A percentile compares a stretch with the other conserved stretches of the same genome.
These are phyloP conservation scores for Coracias cyanogaster DNA, from an alignment of 2,797 vertebrate species.

Conservation along the genomic window DNA sequence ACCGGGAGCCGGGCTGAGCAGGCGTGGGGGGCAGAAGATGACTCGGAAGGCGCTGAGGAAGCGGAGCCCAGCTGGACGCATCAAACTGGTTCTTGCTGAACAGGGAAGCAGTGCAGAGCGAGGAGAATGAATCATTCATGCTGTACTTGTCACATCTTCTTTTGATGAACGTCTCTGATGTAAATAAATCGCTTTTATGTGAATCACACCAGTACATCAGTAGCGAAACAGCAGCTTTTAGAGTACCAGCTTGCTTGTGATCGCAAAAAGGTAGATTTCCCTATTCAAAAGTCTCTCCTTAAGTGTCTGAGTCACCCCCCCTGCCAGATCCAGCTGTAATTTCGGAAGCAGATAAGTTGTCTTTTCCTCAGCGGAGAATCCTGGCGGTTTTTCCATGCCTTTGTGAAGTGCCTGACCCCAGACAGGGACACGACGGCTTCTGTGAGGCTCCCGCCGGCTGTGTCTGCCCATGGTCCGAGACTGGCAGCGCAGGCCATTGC, in stretches of 20 bases:
- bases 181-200: constrained; percentile 80
- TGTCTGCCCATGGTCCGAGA: accelerated
- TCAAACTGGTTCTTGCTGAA: neutral
- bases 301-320: constrained; percentile 29
- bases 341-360: neutral
- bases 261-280: constrained; percentile 15
- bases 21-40: neutral
- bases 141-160: constrained; percentile 41
- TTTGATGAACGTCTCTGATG: constrained; percentile 41
- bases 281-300: neutral
- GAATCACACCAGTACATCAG: neutral
- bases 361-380: neutral
- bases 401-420: constrained; percentile 56
- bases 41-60: neutral
- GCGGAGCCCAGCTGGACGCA: neutral
- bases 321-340: neutral
- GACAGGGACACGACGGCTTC: neutral
- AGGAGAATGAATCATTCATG: constrained; percentile 25
- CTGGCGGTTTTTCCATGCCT: neutral
- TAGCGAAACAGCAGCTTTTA: constrained; percentile 1
- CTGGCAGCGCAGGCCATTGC: neutral
- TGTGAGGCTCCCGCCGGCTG: neutral
- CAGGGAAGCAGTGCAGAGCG: neutral
- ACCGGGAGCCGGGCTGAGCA: neutral
- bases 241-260: constrained; percentile 1